Evolutionary conservation across 2,797 vertebrate species (phyloP).

Genomic region (Erpetoichthys calabaricus): DNA sequence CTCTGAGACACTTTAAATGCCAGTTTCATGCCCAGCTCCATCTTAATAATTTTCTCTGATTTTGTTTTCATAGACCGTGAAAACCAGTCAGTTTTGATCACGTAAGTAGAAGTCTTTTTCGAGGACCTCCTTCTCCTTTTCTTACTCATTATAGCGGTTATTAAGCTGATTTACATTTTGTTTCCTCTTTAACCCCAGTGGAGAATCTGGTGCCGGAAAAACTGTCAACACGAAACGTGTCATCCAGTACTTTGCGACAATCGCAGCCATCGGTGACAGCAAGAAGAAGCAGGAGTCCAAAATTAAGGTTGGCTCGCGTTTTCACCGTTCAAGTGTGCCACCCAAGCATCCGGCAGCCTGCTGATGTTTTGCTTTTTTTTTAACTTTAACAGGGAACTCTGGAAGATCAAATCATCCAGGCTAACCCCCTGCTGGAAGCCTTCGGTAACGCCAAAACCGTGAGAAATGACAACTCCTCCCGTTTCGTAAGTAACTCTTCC

Average conservation of each 20-base stretch:
- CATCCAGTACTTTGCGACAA: constrained; percentile 73
- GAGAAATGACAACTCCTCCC: constrained; percentile 65
- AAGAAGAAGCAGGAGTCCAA: constrained; percentile 26
- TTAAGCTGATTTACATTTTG: background rate
- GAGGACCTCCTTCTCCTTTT: background rate
- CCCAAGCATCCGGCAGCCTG: no score
- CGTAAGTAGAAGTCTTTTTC: constrained; percentile 33
- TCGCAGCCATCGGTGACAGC: constrained; percentile 48
- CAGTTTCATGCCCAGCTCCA: no score
- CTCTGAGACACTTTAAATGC: no score
- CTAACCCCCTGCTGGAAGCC: constrained; percentile 63
- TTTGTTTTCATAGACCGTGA: constrained; percentile 37
- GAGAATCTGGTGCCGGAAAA: constrained; percentile 72
- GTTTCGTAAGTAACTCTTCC: constrained; percentile 46
- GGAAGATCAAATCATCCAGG: constrained; percentile 66
- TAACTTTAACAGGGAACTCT: constrained; percentile 45
- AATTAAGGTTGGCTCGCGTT: background rate
- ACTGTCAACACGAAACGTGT: constrained; percentile 70
- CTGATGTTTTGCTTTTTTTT: background rate
- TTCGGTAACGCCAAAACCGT: constrained; percentile 44
- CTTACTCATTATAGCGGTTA: background rate
- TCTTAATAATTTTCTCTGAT: background rate
- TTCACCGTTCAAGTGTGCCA: no score
- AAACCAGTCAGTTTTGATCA: constrained; percentile 59
- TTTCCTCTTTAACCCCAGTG: constrained; percentile 25